Evolutionary conservation across 2,797 vertebrate genomes (phyloP), one percentile per base, ranked within the genome.

Genomic region (Trichosurus vulpecula): DNA sequence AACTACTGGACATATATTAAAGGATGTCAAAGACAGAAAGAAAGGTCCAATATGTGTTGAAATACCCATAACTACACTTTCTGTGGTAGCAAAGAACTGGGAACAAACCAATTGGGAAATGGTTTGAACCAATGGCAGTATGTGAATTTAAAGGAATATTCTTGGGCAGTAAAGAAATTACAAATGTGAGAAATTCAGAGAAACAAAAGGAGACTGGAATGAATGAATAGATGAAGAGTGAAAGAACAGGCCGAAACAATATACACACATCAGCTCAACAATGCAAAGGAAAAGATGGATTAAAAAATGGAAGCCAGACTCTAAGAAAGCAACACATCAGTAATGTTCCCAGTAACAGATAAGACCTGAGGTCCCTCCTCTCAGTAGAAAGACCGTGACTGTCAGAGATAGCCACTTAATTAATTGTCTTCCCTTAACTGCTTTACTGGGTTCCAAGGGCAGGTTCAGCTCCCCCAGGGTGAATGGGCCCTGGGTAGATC

Each of bases 11-110:
- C 91, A 74, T 55, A 91, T 81, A 95, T 0, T 27, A 53, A 94
- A 93, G 19, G 52, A 91, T 52, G 92, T 0, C 30, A 53, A 95
- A 93, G 25, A 52, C 52, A 74, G 93, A 81, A 97, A 93, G 47
- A 94, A 96, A 92, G 89, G n/a, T 74, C 12, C 51, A 93, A 53
- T 4, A 1, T 91, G 92, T 8, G 93, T 3, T 58, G 92, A 94
- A 93, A 58, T 9, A 96, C 94, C 91, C 41, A 93, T 12, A 92
- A 22, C 27, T 29, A n/a, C 56, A 61, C 87, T 93, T 81, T 61
- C 56, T 3, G 0, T 91, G 94, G 90, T 12, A 56, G 51, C 27
- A 54, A 53, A 54, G 87, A 94, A 89, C 52, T 95, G 14, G 74
- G 95, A 94, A 58, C 11, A 93, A 91, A 90, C 93, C 47, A 9